A percentile compares a stretch with the other conserved stretches of the same genome.
These are phyloP conservation scores for Xestia ashworthii DNA, from an alignment of 2,888 invertebrate species.

Conservation along the genomic window DNA sequence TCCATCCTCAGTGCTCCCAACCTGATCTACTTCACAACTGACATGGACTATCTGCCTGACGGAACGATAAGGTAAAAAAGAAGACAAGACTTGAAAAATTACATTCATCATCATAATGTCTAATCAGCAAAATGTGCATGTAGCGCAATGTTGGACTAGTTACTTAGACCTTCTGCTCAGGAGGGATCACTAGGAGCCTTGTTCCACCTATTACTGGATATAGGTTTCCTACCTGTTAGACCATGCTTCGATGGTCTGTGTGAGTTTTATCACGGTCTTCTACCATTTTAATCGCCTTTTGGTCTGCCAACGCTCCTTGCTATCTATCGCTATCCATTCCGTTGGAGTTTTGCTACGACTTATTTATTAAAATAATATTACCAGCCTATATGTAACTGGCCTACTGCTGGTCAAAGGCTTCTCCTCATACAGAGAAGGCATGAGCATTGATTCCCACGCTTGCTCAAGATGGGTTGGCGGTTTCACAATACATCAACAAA, in stretches of 20 bases:
- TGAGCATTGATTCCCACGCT: not conserved
- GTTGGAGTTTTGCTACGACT: too few species aligned
- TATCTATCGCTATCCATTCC: not conserved
- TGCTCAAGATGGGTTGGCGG: not conserved
- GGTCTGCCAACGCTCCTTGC: not conserved
- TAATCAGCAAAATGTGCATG: too few species aligned
- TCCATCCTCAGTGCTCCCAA: conserved; percentile 95
- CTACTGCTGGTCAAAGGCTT: not conserved
- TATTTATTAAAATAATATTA: not conserved
- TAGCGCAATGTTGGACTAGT: too few species aligned
- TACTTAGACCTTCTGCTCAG: too few species aligned
- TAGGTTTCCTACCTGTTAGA: not conserved
- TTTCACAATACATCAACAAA: not conserved
- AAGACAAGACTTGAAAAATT: not conserved
- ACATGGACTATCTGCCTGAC: conserved; percentile 88
- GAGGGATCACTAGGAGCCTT: not conserved
- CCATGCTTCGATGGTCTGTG: not conserved
- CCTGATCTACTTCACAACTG: conserved; percentile 95
- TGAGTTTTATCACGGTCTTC: not conserved
- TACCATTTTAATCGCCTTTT: not conserved
- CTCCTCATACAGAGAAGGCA: not conserved
- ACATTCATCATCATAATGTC: not conserved
- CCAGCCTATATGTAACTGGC: not conserved
- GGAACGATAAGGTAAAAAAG: conserved; percentile 78
- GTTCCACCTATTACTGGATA: not conserved